Base-by-base conservation (phyloP, 2,113 vertebrate genomes). In the Aegypius monachus region DNA sequence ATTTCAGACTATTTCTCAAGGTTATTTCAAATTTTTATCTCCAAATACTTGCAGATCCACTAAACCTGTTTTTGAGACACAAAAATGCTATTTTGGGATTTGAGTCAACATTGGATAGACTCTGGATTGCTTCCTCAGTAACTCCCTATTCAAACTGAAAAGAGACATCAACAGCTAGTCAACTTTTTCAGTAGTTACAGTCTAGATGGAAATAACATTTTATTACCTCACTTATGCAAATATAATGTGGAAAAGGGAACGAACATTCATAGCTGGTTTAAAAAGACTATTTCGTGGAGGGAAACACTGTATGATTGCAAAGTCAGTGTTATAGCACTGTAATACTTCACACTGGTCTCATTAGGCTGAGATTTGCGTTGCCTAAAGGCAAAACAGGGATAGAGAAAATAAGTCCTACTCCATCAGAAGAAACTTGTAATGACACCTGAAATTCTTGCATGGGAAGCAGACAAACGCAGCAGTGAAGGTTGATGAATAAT, bases 11-110 rank as follows among this genome's bases (percentile, higher is more conserved):
- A 66, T 70, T 95, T 55, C 77, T 67, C 84, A 68, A 91, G 48
- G 62, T 85, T 61, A 84, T 75, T 94, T 89, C 79, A 56, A 70
- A 85, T 82, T 96, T 96, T 91, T 72, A 72, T 79, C 78, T 89
- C 84, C 73, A 34, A 72, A 81, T 32, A 80, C 25, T 56, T 52
- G 52, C n/a, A 81, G 73, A 87, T 56, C n/a, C 73, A 85, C 81
- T 85, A 87, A 93, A 90, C 34, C 36, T 56, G 73, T 7, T 94
- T 81, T 22, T 52, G 83, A 94, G 84, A 59, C 36, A 43, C 34
- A 75, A 68, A 95, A 93, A 45, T 0, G 7, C 11, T n/a, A 11
- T 75, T 87, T 8, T 15, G 66, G 43, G 73, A 89, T 87, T 74
- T 74, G 26, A 93, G 34, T 36, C 78, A 40, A 62, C 47, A 11